Evolutionary conservation across 2,888 invertebrate genomes (phyloP), one percentile per base, ranked within the genome.

Genomic region (Erpobdella octoculata): DNA sequence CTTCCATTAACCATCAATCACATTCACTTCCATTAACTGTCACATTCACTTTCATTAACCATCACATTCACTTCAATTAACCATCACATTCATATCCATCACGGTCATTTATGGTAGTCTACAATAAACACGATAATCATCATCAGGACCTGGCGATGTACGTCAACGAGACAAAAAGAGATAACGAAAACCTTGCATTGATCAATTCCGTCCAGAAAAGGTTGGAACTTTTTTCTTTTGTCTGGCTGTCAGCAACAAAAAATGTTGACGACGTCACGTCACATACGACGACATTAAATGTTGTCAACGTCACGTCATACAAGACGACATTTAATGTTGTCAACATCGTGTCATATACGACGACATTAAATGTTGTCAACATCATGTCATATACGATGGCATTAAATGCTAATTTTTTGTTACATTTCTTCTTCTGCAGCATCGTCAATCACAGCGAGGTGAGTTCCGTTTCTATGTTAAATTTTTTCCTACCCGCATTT

Each of bases 161-260:
- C 83, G 93, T 97, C 74, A 98, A 98, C 83, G 98, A 98, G 86
- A 93, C 95, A 68, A 96, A 95, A 79, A 86, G 97, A 70, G 98
- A 98, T 84, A 92, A 92, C 71, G 97, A 97, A 82, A 91, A 92
- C 76, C 86, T 95, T 72, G 89, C 90, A 75, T 88, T 95, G 73
- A 91, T 97, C 77, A 88, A 89, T 76, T 92, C 93, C 85, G 90
- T 97, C 70, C 91, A 94, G 86, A 88, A 88, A 78, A 85, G 80
- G 79, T 79, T 74, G 12, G 71, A 53, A 21, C 21, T 35, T 31
- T 6, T 21, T n/a, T n/a, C 37, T 15, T 36, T 21, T 9, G 38
- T 70, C 36, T 12, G 35, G 12, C 1, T 6, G 31, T 2, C 4
- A 6, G 31, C 18, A 61, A 62, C 18, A 41, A 41, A 12, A 41